phyloP scores from a whole-genome alignment of 2,113 vertebrate species.

The Sterna hirundo region DNA sequence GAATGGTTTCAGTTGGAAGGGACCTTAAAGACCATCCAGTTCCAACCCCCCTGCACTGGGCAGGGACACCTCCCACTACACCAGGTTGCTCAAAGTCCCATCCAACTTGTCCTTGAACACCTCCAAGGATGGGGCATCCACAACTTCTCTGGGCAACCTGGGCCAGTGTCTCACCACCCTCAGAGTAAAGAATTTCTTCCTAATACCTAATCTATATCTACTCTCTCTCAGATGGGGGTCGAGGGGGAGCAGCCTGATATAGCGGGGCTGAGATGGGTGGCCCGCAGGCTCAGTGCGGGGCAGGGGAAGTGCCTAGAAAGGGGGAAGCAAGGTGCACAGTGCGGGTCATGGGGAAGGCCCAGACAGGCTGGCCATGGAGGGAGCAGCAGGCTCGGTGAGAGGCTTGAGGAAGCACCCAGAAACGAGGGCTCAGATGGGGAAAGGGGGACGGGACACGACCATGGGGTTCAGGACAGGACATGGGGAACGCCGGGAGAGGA shows the following conservation, averaged over 20 bases:
- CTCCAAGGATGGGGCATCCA: background rate
- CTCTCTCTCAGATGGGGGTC: background rate
- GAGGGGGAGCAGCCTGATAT: accelerated
- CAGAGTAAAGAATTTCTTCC: background rate
- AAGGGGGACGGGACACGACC: accelerated
- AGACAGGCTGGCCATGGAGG: accelerated
- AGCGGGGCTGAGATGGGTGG: background rate
- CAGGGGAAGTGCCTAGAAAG: accelerated
- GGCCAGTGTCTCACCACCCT: background rate
- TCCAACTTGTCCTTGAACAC: background rate
- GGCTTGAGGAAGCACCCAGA: background rate
- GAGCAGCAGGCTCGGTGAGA: accelerated
- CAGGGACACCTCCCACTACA: background rate
- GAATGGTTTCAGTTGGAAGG: background rate
- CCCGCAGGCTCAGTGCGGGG: accelerated
- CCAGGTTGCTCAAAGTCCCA: background rate
- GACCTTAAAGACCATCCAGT: background rate
- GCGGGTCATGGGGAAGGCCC: no score
- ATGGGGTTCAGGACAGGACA: accelerated
- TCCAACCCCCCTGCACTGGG: background rate
- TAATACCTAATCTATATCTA: background rate
- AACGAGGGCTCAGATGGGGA: background rate
- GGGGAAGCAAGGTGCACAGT: accelerated
- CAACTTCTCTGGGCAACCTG: background rate
- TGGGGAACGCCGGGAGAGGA: no score